phyloP scores from a whole-genome alignment of 1,140 invertebrate genomes.

The Mya arenaria region DNA sequence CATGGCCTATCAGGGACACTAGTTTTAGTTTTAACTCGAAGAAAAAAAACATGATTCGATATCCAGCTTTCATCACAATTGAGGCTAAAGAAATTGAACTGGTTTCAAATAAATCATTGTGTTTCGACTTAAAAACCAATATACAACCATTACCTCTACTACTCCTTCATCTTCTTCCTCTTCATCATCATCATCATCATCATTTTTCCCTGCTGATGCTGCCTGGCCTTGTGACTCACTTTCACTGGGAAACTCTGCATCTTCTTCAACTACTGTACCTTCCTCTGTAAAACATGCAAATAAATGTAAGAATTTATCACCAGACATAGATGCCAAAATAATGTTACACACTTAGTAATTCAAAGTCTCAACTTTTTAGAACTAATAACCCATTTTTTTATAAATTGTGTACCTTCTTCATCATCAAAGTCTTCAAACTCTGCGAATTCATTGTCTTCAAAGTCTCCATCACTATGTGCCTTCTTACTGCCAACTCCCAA shows the following conservation, averaged over 20 bases:
- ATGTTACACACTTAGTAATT: too few species aligned
- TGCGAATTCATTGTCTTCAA: constrained; percentile 95
- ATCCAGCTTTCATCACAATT: too few species aligned
- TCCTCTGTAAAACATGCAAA: constrained; percentile 10
- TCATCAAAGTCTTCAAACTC: constrained; percentile 95
- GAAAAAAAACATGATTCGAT: too few species aligned
- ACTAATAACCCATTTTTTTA: too few species aligned
- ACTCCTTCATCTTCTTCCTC: constrained; percentile 63
- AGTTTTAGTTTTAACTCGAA: too few species aligned
- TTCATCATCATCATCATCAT: constrained; percentile 48
- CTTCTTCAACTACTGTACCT: constrained; percentile 81
- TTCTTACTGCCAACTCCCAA: constrained; percentile 16
- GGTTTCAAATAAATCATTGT: too few species aligned
- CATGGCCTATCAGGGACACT: too few species aligned
- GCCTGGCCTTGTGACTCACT: constrained; percentile 26
- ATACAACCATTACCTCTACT: constrained; percentile 25
- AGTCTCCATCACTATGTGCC: constrained; percentile 62
- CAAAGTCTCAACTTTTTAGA: too few species aligned
- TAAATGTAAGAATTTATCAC: too few species aligned
- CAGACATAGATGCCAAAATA: background rate
- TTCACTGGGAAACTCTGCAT: constrained; percentile 55
- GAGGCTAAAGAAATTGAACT: too few species aligned
- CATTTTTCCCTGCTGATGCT: background rate
- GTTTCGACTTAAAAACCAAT: too few species aligned
- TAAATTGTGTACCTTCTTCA: constrained; percentile 35